Base-by-base conservation (phyloP, 2,113 vertebrate genomes). In the Pluvianellus socialis region DNA sequence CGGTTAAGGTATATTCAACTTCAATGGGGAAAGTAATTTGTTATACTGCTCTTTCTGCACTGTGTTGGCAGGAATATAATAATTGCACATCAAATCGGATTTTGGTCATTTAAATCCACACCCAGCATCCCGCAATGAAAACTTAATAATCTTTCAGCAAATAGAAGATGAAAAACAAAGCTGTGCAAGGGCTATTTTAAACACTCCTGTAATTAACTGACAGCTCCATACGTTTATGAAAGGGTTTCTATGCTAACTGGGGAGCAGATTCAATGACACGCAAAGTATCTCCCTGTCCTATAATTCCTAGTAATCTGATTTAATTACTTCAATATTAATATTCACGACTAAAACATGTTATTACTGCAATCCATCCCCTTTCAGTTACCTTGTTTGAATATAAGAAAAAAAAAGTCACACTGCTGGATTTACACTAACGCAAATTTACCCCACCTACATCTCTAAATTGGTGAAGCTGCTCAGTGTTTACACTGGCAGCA, bases 281-380 rank as follows among this genome's bases (percentile, higher is more conserved):
- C 56, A 68, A 93, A 79, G n/a, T 52, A 79, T 53, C 49, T 90
- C 52, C 90, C 70, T 82, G 77, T 49, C 92, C 77, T 89, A 22
- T 63, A 95, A 89, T 67, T 81, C 63, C 45, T 13, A 82, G 40
- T 61, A 49, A 85, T 81, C 77, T 55, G 73, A 92, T 87, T 94
- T 96, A 81, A 96, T 95, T 90, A 85, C 45, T 59, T 75, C 62
- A 55, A 2, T 56, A 94, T 89, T 95, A 91, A 95, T 92, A 91
- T 85, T 91, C 77, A 91, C 87, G n/a, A 66, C 80, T 49, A 79
- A 81, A 67, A 35, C 44, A 55, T 3, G 49, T 52, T 79, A 95
- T 30, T 80, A 61, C 44, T 68, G 76, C 65, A 94, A 56, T n/a
- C 65, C 66, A 68, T 65, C 27, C 49, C 27, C 65, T 89, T 91